Base-by-base conservation (phyloP, 1,140 invertebrate species). In the Dendroctonus ponderosae region DNA sequence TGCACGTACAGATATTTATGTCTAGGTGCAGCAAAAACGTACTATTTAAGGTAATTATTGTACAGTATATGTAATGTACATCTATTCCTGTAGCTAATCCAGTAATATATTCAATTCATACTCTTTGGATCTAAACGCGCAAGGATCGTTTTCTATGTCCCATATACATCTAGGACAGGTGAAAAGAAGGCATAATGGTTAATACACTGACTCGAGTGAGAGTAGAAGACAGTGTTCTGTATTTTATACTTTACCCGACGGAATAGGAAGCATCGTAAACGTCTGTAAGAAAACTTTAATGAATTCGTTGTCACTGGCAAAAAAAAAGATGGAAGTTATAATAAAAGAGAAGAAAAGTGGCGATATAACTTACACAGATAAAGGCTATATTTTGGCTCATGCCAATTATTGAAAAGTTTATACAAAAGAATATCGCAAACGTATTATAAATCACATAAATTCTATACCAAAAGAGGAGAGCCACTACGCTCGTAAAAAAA, bases 171-270 rank as follows among this genome's bases (percentile, higher is more conserved):
- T 26, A 26, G 26, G 26, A 26, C 26, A 26, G 26, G 26, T 26
- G 26, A 26, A 26, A 3, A 26, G 1, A 26, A 26, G 26, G 26
- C 26, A 3, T 26, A 26, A 26, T 26, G 26, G 26, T 26, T 3
- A 26, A 26, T 26, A 26, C 26, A 26, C 26, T 26, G 26, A 26
- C 26, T 26, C 26, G 26, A 26, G 26, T 26, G 26, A 26, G 26
- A 26, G 26, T 46, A 46, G 43, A 46, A 46, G 43, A 46, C 43
- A 46, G 43, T 9, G 8, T 46, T 46, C 49, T 11, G 49, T 51
- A 15, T 12, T 12, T 8, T 51, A 51, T 15, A 51, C 49, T 15
- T 51, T 51, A 6, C 49, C 49, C 26, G 26, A 26, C 7, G 15
- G 7, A n/a, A 15, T 15, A 12, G 11, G 14, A n/a, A 15, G 14